These are phyloP conservation scores for Garrulus glandarius DNA, from an alignment of 2,797 vertebrate genomes.

Conservation along the genomic window DNA sequence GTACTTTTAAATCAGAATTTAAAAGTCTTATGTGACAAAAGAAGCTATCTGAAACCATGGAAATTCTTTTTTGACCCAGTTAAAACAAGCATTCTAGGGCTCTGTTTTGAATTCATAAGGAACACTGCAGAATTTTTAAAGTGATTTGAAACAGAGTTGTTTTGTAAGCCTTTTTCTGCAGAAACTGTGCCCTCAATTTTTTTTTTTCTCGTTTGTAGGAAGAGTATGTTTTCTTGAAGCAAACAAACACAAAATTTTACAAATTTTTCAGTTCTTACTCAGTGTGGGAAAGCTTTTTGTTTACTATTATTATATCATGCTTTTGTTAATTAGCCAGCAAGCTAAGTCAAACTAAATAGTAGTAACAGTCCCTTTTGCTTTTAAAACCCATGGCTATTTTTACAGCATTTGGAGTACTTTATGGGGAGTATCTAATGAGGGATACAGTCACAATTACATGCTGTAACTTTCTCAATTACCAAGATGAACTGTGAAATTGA, in stretches of 20 bases:
- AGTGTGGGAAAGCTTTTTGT: not conserved
- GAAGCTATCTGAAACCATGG: not conserved
- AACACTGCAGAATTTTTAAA: not conserved
- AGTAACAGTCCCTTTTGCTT: not conserved
- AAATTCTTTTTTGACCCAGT: not conserved
- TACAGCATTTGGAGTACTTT: not conserved
- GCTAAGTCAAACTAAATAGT: not conserved
- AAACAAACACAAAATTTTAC: not conserved
- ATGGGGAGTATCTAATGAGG: not conserved
- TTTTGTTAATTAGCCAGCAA: not conserved
- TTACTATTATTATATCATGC: not conserved
- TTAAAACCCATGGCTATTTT: not conserved
- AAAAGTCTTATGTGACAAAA: not conserved
- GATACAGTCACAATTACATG: not conserved
- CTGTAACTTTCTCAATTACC: not conserved
- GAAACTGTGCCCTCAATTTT: not conserved
- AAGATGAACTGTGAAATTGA: not conserved
- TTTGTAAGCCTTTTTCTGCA: not conserved
- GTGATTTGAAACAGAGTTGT: not conserved
- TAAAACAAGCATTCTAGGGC: not conserved
- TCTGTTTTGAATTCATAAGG: not conserved
- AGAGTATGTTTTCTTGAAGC: not conserved
- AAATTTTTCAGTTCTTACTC: not conserved
- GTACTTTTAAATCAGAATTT: not conserved
- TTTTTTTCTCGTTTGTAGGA: not conserved